A percentile compares a stretch with the other conserved stretches of the same genome.
These are phyloP conservation scores for Saxidomus purpurata DNA, from an alignment of 1,140 invertebrate genomes.

Conservation along the genomic window DNA sequence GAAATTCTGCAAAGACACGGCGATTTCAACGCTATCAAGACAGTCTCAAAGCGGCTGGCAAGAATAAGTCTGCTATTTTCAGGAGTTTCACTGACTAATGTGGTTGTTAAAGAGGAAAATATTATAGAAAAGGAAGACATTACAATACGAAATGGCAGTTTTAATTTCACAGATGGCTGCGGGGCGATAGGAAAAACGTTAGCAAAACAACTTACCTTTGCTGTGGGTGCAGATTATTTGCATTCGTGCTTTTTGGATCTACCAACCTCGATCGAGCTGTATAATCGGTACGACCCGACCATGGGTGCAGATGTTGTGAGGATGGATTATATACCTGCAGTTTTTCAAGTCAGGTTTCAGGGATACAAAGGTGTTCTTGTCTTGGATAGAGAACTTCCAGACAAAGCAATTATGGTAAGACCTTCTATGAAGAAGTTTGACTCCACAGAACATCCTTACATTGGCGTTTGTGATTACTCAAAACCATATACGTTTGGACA, in stretches of 20 bases:
- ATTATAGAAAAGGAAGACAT: constrained; percentile 47
- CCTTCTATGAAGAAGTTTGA: constrained; percentile 67
- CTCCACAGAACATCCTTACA: constrained; percentile 5
- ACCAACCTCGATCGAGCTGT: neutral
- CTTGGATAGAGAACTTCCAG: constrained; percentile 12
- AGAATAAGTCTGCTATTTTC: constrained; percentile 63
- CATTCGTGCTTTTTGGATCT: too few species aligned
- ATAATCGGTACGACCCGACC: neutral
- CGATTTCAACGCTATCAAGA: constrained; percentile 45
- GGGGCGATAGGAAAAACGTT: constrained; percentile 30
- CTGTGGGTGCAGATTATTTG: constrained; percentile 6
- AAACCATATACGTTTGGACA: constrained; percentile 62
- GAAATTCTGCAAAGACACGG: constrained; percentile 45
- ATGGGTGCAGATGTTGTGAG: neutral
- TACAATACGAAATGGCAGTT: neutral
- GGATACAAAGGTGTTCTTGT: constrained; percentile 66
- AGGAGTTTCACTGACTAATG: constrained; percentile 30
- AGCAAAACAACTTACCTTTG: constrained; percentile 16
- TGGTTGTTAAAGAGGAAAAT: neutral
- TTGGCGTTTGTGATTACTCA: constrained; percentile 62
- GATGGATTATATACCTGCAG: constrained; percentile 27
- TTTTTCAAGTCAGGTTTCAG: constrained; percentile 61
- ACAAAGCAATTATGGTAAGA: constrained; percentile 20
- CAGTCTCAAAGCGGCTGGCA: constrained; percentile 61
- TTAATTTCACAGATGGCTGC: constrained; percentile 65